Base-by-base conservation (phyloP, 30 jellyfish, hydroid and myxozoan species). In the Turritopsis dohrnii region DNA sequence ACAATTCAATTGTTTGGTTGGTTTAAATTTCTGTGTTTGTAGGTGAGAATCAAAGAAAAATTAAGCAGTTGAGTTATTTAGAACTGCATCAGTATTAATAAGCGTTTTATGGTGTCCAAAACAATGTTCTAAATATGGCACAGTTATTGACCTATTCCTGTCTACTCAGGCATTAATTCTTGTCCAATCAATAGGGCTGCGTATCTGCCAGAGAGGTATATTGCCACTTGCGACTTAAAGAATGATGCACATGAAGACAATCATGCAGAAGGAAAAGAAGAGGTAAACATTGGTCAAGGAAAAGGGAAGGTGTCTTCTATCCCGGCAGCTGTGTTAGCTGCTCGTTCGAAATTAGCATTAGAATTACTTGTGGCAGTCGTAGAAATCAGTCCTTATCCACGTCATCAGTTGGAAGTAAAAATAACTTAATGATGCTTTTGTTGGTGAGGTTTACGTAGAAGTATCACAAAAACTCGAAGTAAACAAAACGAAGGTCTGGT, bases 291-390 rank as follows among this genome's bases (percentile, higher is more conserved):
- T 41, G 13, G n/a, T n/a, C 73, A 60, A 60, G 0, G 21, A 60
- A 23, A 60, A 69, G 16, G 23, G 31, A 69, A 69, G 30, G 19
- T 69, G 77, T 27, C 30, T 7, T 19, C 31, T 0, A 23, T 27
- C 28, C 77, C 77, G 19, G 77, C 77, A n/a, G 77, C 30, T n/a
- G 77, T 69, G 22, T n/a, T 69, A n/a, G 77, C 77, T 69, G 77
- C 30, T 23, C 77, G 77, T n/a, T n/a, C 31, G 30, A 69, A 23
- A 19, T 7, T 69, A 69, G 77, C 28, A 8, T 69, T 69, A 69
- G 77, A 69, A 69, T 69, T 69, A 27, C 31, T 69, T 0, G 22
- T 69, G 9, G 77, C 77, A 8, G 8, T 27, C 9, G 77, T 69
- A 23, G 77, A 69, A 19, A 27, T 69, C 28, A 69, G 77, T 69